Evolutionary conservation across 2,113 vertebrate genomes (phyloP).

Genomic region (Odontesthes bonariensis): DNA sequence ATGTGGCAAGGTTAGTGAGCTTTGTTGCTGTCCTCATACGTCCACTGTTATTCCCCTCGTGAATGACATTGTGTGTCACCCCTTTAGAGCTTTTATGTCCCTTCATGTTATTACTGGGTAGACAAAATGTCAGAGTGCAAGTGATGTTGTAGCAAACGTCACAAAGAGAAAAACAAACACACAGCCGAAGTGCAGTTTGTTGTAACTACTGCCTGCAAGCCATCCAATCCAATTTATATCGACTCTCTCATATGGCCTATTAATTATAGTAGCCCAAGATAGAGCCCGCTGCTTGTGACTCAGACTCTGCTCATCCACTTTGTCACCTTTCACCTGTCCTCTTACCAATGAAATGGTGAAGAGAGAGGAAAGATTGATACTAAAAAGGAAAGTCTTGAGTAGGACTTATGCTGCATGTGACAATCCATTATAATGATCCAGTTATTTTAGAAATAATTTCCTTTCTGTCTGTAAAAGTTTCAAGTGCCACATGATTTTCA

Average conservation of each 20-base stretch:
- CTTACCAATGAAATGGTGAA: constrained; percentile 28
- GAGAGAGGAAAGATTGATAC: background rate
- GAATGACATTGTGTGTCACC: background rate
- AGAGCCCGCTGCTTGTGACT: constrained; percentile 59
- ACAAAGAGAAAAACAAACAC: background rate
- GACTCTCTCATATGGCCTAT: constrained; percentile 49
- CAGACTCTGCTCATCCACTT: constrained; percentile 55
- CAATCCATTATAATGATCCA: background rate
- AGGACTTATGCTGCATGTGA: background rate
- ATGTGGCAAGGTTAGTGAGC: background rate
- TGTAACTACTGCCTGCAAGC: constrained; percentile 11
- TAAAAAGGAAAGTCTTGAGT: background rate
- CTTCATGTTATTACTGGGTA: background rate
- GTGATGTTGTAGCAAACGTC: background rate
- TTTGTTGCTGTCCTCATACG: background rate
- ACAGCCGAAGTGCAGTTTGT: background rate
- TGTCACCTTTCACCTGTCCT: constrained; percentile 43
- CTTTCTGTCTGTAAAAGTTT: background rate
- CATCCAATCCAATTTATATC: constrained; percentile 47
- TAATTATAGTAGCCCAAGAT: constrained; percentile 65
- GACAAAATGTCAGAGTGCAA: constrained; percentile 11
- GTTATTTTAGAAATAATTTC: background rate
- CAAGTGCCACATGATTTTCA: background rate
- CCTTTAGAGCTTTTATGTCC: background rate
- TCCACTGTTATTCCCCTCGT: background rate